A percentile compares a stretch with the other conserved stretches of the same genome.
Conservation (phyloP, 2,888 invertebrate species). For the Heliconius ismenius region DNA sequence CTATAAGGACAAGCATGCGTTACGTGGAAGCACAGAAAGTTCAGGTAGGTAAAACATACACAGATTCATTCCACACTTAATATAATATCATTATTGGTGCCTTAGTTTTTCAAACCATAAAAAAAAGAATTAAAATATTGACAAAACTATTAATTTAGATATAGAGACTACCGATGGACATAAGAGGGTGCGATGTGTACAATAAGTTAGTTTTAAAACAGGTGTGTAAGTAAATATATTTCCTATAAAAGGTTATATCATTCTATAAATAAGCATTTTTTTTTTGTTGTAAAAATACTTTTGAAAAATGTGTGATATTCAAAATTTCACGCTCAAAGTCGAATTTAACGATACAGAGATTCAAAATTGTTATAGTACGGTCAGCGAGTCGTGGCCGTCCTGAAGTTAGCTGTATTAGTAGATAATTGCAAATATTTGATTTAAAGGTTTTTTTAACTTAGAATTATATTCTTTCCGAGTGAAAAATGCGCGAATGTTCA, state of each 20-base stretch:
- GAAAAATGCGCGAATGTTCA: too few relatives aligned
- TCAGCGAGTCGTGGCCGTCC: too few relatives aligned
- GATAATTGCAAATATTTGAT: too few relatives aligned
- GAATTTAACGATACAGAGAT: slow-evolving; percentile 30
- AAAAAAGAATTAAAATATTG: not conserved
- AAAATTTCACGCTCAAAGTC: slow-evolving; percentile 47
- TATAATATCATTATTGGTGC: slow-evolving; percentile 31
- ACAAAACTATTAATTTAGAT: slow-evolving; percentile 11
- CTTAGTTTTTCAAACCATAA: slow-evolving; percentile 20
- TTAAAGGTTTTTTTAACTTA: too few relatives aligned
- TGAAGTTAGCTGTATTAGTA: too few relatives aligned
- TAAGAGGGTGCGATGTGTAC: slow-evolving; percentile 41
- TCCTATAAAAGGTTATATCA: slow-evolving; percentile 49
- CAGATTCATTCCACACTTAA: slow-evolving; percentile 8
- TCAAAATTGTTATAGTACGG: not conserved
- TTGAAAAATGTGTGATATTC: slow-evolving; percentile 63
- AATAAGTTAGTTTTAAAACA: slow-evolving; percentile 39
- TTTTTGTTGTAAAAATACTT: slow-evolving; percentile 59
- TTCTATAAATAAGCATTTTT: slow-evolving; percentile 44
- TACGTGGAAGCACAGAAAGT: slow-evolving; percentile 46
- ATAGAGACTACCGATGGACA: slow-evolving; percentile 25
- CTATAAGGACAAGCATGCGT: slow-evolving; percentile 39
- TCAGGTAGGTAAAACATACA: slow-evolving; percentile 10
- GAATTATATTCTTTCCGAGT: too few relatives aligned
- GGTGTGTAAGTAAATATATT: slow-evolving; percentile 44